phyloP scores from a whole-genome alignment of 37 sponge, comb jelly and placozoan genomes.

The Tethya wilhelma region DNA sequence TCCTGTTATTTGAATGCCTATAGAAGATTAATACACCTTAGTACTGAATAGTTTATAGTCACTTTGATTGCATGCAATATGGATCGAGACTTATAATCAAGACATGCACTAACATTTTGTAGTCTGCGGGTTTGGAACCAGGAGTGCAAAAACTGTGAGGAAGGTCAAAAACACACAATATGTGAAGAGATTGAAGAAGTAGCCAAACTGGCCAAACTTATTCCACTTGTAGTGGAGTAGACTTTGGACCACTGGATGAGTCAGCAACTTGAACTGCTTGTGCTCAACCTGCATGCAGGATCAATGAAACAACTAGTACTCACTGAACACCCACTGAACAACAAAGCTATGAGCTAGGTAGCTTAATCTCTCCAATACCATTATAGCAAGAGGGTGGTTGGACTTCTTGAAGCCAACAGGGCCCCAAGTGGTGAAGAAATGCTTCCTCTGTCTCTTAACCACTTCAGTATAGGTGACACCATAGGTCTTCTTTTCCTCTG shows the following conservation, averaged over 20 bases:
- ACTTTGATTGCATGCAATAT: no score
- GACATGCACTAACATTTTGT: conserved; percentile 62
- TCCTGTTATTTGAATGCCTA: no score
- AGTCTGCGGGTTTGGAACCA: conserved; percentile 54
- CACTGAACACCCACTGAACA: no score
- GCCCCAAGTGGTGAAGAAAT: conserved; percentile 49
- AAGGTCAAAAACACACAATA: conserved; percentile 77
- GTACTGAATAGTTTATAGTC: no score
- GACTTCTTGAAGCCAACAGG: conserved; percentile 49
- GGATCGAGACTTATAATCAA: no score
- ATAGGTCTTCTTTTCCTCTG: no score
- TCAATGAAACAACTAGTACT: no score
- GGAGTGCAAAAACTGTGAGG: conserved; percentile 86
- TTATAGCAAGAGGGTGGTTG: conserved; percentile 55
- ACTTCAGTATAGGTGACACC: no score
- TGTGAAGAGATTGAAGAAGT: conserved; percentile 78
- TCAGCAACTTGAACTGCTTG: conserved; percentile 65
- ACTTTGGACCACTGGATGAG: conserved; percentile 86
- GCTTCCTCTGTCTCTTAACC: no score
- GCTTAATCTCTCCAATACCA: conserved; percentile 69
- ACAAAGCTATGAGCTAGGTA: no score
- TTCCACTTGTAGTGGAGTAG: conserved; percentile 91
- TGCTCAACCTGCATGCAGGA: conserved; percentile 26
- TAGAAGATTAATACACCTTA: no score
- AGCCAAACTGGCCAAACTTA: conserved; percentile 77